A percentile compares a stretch with the other conserved stretches of the same genome.
These are phyloP conservation scores for Notarius lentiginosus DNA, from an alignment of 2,113 vertebrate species.

Conservation along the genomic window DNA sequence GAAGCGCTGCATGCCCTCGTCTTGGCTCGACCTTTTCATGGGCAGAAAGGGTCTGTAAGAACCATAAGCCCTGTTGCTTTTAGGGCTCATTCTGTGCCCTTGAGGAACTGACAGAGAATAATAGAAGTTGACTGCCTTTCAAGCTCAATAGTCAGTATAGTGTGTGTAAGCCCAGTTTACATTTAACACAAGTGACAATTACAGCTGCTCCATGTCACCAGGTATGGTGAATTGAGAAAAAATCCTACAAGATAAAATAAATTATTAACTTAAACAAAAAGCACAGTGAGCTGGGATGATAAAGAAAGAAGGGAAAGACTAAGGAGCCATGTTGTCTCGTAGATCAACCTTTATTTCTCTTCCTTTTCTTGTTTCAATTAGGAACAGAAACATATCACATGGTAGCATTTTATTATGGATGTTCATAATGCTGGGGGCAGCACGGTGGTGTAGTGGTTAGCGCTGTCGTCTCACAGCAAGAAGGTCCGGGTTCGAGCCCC, in stretches of 20 bases:
- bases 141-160: constrained; percentile 64
- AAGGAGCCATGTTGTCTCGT: constrained; percentile 57
- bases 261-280: constrained; percentile 35
- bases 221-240: constrained; percentile 59
- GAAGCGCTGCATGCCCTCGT: constrained; percentile 30
- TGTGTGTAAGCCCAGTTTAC: constrained; percentile 64
- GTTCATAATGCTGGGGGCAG: background rate
- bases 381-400: background rate
- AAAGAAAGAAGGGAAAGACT: background rate
- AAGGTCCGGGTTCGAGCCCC: too few relatives aligned
- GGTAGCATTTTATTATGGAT: background rate
- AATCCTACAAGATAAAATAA: constrained; percentile 60
- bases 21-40: constrained; percentile 56
- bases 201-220: constrained; percentile 63
- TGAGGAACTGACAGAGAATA: constrained; percentile 64
- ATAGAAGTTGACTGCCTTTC: constrained; percentile 63
- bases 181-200: constrained; percentile 71
- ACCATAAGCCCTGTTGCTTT: constrained; percentile 68
- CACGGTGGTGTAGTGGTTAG: too few relatives aligned
- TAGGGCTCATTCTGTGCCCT: constrained; percentile 65
- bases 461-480: too few relatives aligned
- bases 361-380: background rate
- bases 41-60: constrained; percentile 58
- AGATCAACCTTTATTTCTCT: constrained; percentile 35
- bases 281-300: constrained; percentile 23